Evolutionary conservation across 2,888 invertebrate species (phyloP).

Genomic region (Tetrapedia diversipes): DNA sequence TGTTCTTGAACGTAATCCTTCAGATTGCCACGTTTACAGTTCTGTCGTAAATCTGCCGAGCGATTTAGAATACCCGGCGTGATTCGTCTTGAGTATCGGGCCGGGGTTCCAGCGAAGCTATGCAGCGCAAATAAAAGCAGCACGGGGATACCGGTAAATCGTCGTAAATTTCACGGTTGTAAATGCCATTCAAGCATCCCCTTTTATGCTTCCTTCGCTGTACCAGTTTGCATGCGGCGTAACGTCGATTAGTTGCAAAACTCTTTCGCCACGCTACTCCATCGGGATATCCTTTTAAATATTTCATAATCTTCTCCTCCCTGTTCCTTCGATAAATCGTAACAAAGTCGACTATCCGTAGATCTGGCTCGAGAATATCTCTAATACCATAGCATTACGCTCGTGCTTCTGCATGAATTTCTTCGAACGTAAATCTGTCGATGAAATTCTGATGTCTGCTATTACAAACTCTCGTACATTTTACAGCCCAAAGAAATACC

Average conservation of each 20-base stretch:
- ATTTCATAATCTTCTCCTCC: background rate
- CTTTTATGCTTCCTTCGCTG: constrained; percentile 32
- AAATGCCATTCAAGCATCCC: constrained; percentile 71
- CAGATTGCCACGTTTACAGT: background rate
- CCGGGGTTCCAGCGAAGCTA: constrained; percentile 16
- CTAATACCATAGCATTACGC: background rate
- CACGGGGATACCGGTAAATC: constrained; percentile 54
- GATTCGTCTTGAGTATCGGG: constrained; percentile 39
- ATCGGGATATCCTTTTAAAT: background rate
- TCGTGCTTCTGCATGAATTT: no score
- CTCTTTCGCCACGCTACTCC: background rate
- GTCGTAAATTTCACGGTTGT: constrained; percentile 73
- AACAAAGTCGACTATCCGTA: background rate
- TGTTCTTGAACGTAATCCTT: background rate
- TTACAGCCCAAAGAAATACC: background rate
- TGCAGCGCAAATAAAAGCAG: constrained; percentile 59
- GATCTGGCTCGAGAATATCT: background rate
- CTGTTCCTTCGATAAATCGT: background rate
- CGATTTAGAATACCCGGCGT: constrained; percentile 15
- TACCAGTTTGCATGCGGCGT: constrained; percentile 23
- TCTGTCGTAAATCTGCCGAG: constrained; percentile 11
- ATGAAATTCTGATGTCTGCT: background rate
- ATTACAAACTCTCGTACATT: background rate
- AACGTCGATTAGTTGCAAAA: constrained; percentile 25
- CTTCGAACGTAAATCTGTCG: background rate